Percentiles rank a stretch among this genome's conserved stretches.
Evolutionary conservation across 30 jellyfish, hydroid and myxozoan genomes (phyloP).

Genomic region (Catostylus mosaicus): DNA sequence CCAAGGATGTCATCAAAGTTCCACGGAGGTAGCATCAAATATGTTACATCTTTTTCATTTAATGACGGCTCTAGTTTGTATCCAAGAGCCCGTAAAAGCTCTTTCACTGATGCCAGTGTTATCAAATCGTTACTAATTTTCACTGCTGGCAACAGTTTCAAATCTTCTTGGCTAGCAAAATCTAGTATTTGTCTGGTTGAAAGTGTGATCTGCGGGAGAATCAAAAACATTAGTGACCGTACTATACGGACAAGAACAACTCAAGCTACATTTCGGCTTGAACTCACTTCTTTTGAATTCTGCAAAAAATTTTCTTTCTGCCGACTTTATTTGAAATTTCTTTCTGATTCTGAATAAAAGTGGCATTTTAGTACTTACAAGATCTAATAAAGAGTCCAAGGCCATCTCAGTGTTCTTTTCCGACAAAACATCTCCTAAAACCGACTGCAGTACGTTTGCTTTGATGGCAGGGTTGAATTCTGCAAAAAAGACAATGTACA

Average conservation of each 20-base stretch:
- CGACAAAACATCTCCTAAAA: constrained; percentile 25
- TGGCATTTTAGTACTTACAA: constrained; percentile 33
- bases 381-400: constrained; percentile 16
- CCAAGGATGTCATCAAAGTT: constrained; percentile 44
- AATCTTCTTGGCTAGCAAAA: neutral
- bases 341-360: no score
- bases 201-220: constrained; percentile 1
- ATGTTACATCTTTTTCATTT: constrained; percentile 25
- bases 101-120: neutral
- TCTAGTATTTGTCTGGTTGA: neutral
- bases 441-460: constrained; percentile 28
- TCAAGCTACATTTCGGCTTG: no score
- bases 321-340: no score
- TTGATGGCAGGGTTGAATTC: constrained; percentile 26
- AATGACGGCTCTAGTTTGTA: constrained; percentile 30
- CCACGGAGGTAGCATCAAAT: constrained; percentile 43
- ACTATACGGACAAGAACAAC: no score
- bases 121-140: constrained; percentile 10
- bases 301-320: no score
- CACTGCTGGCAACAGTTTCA: constrained; percentile 41
- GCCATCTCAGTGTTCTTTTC: constrained; percentile 17
- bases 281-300: no score
- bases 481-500: constrained; percentile 4
- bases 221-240: neutral
- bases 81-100: constrained; percentile 38